These are phyloP conservation scores for Gulo gulo DNA, from an alignment of 2,113 vertebrate genomes.

Conservation along the genomic window DNA sequence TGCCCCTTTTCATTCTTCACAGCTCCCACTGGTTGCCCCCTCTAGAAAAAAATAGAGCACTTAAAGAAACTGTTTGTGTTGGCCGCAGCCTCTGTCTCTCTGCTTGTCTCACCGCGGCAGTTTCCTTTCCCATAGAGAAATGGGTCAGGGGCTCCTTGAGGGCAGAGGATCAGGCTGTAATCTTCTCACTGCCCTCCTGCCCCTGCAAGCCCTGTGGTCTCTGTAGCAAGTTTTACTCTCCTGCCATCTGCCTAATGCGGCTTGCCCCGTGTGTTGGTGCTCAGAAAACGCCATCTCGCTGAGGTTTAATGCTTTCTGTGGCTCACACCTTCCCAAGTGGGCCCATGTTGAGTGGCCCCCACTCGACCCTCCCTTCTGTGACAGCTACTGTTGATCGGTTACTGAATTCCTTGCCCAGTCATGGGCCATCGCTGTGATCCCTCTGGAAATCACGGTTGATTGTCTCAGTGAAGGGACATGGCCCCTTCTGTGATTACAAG, in stretches of 20 bases:
- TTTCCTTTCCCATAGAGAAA: conserved; percentile 52
- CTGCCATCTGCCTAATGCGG: conserved; percentile 39
- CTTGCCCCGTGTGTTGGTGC: neutral
- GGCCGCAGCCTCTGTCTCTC: neutral
- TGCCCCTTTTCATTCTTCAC: neutral
- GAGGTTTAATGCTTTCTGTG: neutral
- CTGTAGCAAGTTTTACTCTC: neutral
- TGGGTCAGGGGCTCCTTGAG: conserved; percentile 51
- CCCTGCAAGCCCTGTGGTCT: neutral
- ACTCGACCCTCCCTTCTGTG: neutral
- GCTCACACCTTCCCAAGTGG: neutral
- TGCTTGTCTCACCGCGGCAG: neutral
- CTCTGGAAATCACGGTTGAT: neutral
- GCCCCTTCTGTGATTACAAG: neutral
- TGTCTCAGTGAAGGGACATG: neutral
- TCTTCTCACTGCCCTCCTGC: neutral
- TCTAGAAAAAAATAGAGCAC: neutral
- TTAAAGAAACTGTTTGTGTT: neutral
- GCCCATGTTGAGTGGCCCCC: neutral
- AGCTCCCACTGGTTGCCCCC: neutral
- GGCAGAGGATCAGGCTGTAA: conserved; percentile 49
- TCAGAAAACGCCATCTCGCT: accelerated
- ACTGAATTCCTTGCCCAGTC: neutral
- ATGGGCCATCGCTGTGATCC: neutral
- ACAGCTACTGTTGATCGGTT: neutral